Conservation (phyloP, 1,140 invertebrate genomes). For the Chironomus striatipennis region DNA sequence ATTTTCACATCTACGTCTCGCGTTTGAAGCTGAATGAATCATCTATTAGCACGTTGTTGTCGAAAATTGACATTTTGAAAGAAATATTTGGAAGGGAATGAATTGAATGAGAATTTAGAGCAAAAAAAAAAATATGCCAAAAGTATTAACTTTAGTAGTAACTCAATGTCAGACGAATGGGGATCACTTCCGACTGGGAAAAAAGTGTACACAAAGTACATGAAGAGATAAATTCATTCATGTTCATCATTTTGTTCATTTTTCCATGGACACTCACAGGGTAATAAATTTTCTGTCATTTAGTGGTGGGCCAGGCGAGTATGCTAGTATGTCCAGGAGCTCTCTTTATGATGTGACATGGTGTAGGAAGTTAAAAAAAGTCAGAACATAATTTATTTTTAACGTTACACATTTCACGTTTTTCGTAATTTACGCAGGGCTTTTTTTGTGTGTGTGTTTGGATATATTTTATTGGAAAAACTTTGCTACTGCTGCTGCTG, state of each 20-base stretch:
- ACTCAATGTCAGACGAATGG: conserved; percentile 12
- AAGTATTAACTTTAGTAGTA: not conserved
- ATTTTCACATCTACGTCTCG: no score
- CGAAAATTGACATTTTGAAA: no score
- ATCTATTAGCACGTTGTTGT: no score
- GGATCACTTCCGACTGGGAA: not conserved
- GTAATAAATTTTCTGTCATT: conserved; percentile 23
- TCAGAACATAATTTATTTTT: conserved; percentile 1
- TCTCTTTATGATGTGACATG: conserved; percentile 16
- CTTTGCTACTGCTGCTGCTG: not conserved
- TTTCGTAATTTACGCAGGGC: conserved; percentile 9
- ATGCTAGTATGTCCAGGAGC: not conserved
- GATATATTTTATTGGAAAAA: conserved; percentile 1
- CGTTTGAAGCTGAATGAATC: no score
- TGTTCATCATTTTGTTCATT: not conserved
- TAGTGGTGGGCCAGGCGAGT: conserved; percentile 3
- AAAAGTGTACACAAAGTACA: not conserved
- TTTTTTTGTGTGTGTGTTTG: no score
- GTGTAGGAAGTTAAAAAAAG: not conserved
- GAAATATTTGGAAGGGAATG: no score
- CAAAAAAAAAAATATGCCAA: not conserved
- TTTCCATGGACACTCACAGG: not conserved
- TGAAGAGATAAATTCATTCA: conserved; percentile 14
- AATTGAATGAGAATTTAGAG: no score
- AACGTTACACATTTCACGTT: conserved; percentile 5